Conservation (phyloP, 1,140 invertebrate genomes). For the Chymomyza costata region DNA sequence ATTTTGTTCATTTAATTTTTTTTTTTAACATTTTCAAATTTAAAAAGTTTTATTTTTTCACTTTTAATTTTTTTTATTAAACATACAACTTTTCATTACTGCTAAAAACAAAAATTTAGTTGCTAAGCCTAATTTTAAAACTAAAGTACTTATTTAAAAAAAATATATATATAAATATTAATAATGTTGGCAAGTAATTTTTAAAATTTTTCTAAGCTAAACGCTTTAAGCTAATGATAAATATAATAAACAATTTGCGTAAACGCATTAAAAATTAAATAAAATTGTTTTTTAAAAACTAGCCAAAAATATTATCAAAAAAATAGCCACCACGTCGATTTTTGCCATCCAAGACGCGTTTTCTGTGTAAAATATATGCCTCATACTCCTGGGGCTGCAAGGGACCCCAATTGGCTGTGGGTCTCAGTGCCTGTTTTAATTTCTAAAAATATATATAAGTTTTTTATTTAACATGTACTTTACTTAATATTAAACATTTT, state of each 20-base stretch:
- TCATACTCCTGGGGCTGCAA: constrained; percentile 39
- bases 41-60: too few relatives aligned
- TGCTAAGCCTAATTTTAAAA: constrained; percentile 14
- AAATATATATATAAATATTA: constrained; percentile 32
- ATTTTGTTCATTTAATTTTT: too few relatives aligned
- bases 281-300: constrained; percentile 28
- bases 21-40: too few relatives aligned
- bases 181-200: too few relatives aligned
- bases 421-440: constrained; percentile 41
- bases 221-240: constrained; percentile 35
- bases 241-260: constrained; percentile 21
- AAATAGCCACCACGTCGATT: constrained; percentile 21
- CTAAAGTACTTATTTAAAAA: constrained; percentile 18
- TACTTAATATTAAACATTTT: too few relatives aligned
- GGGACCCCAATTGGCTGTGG: constrained; percentile 56
- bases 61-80: constrained; percentile 14
- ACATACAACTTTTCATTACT: constrained; percentile 6
- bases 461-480: too few relatives aligned
- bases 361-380: constrained; percentile 46
- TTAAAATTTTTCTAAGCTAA: constrained; percentile 52
- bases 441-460: constrained; percentile 24
- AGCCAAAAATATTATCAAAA: constrained; percentile 59
- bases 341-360: constrained; percentile 18
- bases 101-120: constrained; percentile 42
- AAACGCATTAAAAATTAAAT: constrained; percentile 51